Evolutionary conservation across 2,888 invertebrate genomes (phyloP).

Genomic region (Nysson spinosus): DNA sequence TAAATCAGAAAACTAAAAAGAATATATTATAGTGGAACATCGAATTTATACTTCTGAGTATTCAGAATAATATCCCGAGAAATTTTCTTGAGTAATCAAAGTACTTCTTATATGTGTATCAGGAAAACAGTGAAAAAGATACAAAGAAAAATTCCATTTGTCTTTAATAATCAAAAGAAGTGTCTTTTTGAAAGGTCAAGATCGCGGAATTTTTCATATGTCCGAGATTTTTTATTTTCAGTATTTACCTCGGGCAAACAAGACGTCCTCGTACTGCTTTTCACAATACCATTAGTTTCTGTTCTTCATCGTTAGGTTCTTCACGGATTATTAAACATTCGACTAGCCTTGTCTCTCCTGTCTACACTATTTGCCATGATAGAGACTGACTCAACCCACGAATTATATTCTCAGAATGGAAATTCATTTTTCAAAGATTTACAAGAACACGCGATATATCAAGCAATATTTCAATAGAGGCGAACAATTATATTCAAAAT

Average conservation of each 20-base stretch:
- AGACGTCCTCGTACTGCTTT: background rate
- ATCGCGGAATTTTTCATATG: background rate
- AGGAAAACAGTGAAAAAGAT: too few species aligned
- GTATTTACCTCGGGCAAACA: background rate
- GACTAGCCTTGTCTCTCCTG: background rate
- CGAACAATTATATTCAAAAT: too few species aligned
- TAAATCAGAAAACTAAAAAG: too few species aligned
- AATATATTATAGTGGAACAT: too few species aligned
- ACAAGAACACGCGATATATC: too few species aligned
- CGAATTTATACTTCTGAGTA: too few species aligned
- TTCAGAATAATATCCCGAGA: too few species aligned
- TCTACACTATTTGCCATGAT: background rate
- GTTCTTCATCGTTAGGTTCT: slow-evolving; percentile 2
- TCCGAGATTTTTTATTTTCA: background rate
- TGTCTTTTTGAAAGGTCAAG: background rate
- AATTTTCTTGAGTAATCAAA: too few species aligned
- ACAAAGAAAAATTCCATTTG: background rate
- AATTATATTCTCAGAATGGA: too few species aligned
- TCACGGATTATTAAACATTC: slow-evolving; percentile 2
- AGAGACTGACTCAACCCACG: background rate
- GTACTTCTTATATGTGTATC: too few species aligned
- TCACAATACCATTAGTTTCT: background rate
- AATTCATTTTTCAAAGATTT: too few species aligned
- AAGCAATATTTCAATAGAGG: too few species aligned
- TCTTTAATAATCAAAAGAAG: background rate